These are phyloP conservation scores for Redunca redunca DNA, from an alignment of 2,113 vertebrate genomes.

Conservation along the genomic window DNA sequence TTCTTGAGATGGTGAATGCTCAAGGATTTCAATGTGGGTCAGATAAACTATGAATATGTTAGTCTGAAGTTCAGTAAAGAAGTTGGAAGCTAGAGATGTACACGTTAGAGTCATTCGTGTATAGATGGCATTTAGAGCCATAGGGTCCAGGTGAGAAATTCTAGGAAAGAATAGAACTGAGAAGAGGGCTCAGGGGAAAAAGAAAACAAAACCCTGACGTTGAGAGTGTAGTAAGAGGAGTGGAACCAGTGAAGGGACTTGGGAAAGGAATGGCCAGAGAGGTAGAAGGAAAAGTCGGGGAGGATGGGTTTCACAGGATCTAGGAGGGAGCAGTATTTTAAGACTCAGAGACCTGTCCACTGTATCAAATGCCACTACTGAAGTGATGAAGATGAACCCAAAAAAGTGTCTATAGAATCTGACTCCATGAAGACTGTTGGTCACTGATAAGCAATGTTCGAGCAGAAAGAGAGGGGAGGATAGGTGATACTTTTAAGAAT, in stretches of 20 bases:
- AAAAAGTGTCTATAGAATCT: neutral
- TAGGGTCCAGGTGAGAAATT: neutral
- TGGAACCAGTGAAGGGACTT: rapidly evolving
- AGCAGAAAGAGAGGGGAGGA: neutral
- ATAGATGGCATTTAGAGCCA: neutral
- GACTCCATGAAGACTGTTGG: neutral
- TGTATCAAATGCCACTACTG: neutral
- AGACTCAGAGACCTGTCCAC: neutral
- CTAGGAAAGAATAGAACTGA: neutral
- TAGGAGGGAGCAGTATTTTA: neutral
- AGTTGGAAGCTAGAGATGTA: neutral
- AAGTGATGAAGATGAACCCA: neutral
- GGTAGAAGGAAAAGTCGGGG: neutral
- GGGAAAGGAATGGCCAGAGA: neutral
- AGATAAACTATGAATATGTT: neutral
- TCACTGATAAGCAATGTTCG: neutral
- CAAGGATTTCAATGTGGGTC: neutral
- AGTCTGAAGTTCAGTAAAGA: neutral
- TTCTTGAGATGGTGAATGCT: neutral
- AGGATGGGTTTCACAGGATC: neutral
- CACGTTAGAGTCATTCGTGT: neutral
- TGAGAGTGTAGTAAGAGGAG: neutral
- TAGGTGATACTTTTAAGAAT: neutral
- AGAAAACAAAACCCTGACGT: neutral
- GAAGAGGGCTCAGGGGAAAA: neutral